Conservation (phyloP, 2,888 invertebrate genomes). For the Drosophila pegasa region DNA sequence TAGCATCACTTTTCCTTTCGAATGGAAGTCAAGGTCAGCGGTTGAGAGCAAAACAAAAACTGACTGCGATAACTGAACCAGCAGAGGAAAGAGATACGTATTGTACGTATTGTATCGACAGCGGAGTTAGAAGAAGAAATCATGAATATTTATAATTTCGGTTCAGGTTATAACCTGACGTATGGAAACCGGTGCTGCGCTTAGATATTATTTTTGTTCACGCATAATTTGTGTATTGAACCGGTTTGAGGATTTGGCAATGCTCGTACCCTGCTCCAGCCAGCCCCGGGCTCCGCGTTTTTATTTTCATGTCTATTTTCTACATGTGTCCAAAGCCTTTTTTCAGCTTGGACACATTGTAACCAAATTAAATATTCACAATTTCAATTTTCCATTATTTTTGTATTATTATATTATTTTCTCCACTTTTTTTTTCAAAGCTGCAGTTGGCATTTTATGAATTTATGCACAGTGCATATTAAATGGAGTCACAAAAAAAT, state of each 20-base stretch:
- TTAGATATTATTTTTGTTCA: slow-evolving; percentile 35
- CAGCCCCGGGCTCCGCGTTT: slow-evolving; percentile 18
- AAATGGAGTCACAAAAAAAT: slow-evolving; percentile 1
- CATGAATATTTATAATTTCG: slow-evolving; percentile 68
- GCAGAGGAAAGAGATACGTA: slow-evolving; percentile 20
- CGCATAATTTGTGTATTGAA: slow-evolving; percentile 58
- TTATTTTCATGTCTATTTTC: slow-evolving; percentile 20
- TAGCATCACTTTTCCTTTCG: slow-evolving; percentile 72
- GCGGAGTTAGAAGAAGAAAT: slow-evolving; percentile 57
- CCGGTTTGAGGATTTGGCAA: slow-evolving; percentile 63
- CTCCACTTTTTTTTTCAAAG: neutral
- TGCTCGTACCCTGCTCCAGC: slow-evolving; percentile 16
- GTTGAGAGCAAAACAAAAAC: slow-evolving; percentile 41
- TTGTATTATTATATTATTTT: neutral
- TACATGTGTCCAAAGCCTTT: slow-evolving; percentile 6
- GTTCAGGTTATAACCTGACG: slow-evolving; percentile 40
- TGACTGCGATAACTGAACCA: slow-evolving; percentile 21
- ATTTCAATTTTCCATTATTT: slow-evolving; percentile 11
- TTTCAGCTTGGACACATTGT: slow-evolving; percentile 16
- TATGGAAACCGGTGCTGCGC: slow-evolving; percentile 55
- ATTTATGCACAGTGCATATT: slow-evolving; percentile 38
- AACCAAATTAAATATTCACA: slow-evolving; percentile 33
- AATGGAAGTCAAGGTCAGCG: slow-evolving; percentile 74
- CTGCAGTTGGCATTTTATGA: slow-evolving; percentile 10
- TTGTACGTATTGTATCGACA: slow-evolving; percentile 8